Evolutionary conservation across 2,113 vertebrate genomes (phyloP).

Genomic region (Egretta garzetta): DNA sequence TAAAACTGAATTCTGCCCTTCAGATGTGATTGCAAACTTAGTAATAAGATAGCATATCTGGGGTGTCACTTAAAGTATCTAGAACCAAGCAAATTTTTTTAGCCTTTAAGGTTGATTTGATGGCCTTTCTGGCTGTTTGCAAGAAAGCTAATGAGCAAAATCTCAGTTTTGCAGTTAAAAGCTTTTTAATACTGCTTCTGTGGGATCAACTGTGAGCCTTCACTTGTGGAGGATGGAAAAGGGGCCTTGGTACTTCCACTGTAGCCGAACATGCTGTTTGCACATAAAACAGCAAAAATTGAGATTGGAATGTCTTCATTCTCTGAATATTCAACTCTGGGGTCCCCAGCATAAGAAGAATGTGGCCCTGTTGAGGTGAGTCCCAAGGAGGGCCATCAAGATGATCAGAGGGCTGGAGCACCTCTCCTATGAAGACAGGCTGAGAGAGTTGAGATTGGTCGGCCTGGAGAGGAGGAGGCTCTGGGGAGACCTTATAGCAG

Average conservation of each 20-base stretch:
- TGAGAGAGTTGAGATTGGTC: too few species aligned
- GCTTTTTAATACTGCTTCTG: not conserved
- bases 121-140: not conserved
- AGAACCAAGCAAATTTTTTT: not conserved
- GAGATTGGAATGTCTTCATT: not conserved
- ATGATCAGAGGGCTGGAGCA: too few species aligned
- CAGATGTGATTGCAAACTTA: not conserved
- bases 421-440: too few species aligned
- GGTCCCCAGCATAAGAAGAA: too few species aligned
- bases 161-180: not conserved
- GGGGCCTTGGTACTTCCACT: not conserved
- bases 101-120: not conserved
- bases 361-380: too few species aligned
- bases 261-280: not conserved
- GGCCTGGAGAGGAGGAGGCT: too few species aligned
- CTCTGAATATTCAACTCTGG: not conserved
- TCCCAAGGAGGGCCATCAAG: too few species aligned
- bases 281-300: not conserved
- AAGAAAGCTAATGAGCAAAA: not conserved
- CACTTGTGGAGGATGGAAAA: not conserved
- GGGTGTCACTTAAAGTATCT: not conserved
- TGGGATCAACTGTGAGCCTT: not conserved
- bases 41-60: accelerated
- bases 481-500: too few species aligned
- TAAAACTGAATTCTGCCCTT: not conserved